phyloP scores from a whole-genome alignment of 1,140 invertebrate species.

The Dufourea novaeangliae region DNA sequence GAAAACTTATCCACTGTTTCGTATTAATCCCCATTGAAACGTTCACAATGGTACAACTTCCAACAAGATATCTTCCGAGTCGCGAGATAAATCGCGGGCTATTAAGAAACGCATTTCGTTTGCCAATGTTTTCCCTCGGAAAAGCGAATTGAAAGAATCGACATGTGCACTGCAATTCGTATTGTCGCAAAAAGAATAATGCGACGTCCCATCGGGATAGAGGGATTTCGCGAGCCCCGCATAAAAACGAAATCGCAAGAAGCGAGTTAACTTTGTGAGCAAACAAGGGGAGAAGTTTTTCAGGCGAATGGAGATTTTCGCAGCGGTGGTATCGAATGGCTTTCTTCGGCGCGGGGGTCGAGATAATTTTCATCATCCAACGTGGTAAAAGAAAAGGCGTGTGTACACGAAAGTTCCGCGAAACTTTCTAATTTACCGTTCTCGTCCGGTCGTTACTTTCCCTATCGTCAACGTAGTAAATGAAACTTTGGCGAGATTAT shows the following conservation, averaged over 20 bases:
- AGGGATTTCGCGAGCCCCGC: not conserved
- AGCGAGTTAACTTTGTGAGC: constrained; percentile 1
- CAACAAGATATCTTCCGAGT: too few species aligned
- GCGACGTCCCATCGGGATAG: too few species aligned
- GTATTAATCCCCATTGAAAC: too few species aligned
- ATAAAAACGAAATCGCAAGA: constrained; percentile 5
- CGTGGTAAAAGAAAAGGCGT: not conserved
- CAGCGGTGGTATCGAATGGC: not conserved
- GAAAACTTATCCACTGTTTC: too few species aligned
- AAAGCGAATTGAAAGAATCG: not conserved
- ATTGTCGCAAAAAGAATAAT: not conserved
- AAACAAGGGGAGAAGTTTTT: constrained; percentile 10
- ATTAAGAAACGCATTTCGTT: not conserved
- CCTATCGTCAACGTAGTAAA: not conserved
- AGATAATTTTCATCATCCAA: constrained; percentile 26
- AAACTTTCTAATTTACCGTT: constrained; percentile 1
- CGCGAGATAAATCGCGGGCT: too few species aligned
- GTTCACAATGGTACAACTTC: too few species aligned
- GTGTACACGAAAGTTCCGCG: not conserved
- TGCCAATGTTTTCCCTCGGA: not conserved
- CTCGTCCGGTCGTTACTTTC: not conserved
- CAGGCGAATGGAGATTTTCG: constrained; percentile 3
- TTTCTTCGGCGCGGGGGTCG: not conserved
- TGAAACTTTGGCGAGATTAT: not conserved
- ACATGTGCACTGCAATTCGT: not conserved